Base-by-base conservation (phyloP, 2,797 vertebrate genomes). In the Limosa lapponica region DNA sequence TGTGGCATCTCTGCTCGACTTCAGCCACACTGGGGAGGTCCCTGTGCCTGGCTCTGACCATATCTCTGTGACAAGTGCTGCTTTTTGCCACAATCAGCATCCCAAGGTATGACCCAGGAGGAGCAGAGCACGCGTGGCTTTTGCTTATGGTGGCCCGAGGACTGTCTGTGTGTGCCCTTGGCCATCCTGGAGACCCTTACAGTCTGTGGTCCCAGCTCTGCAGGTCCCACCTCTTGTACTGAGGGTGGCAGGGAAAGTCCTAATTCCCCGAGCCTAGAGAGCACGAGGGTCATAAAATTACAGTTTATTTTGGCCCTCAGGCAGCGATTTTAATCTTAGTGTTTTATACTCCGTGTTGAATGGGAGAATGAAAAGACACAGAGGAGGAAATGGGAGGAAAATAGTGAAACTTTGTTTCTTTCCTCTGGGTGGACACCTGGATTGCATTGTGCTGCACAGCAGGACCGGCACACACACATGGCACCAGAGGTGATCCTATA, bases 401-500 rank as follows among this genome's bases (percentile, higher is more conserved):
- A 52, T 5, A 69, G 69, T 61, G 39, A 65, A 51, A 77, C 52
- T 82, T 86, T 32, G 41, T 0, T 5, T 67, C 89, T 75, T 70
- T 36, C 46, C 65, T 74, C 36, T 94, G 90, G 8, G 34, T 74
- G 74, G 83, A 25, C 89, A 82, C 83, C 81, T 87, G 79, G 75
- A 15, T 15, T 36, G 49, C 2, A 2, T 46, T 17, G 39, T n/a
- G 64, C 52, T 32, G 71, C 80, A 12, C 36, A 28, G 83, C 0
- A 0, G 86, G 70, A 70, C 24, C 0, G 0, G 67, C 77, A 52
- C 69, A 64, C 61, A 30, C 57, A n/a, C 48, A 3, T 0, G 0
- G 54, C 86, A 69, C 61, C 43, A 43, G 71, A 25, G 48, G 46
- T 37, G 83, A 79, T 84, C 62, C 57, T 52, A 0, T 52, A 1